Evolutionary conservation across 2,797 vertebrate genomes (phyloP), one percentile per base, ranked within the genome.

Genomic region (Numenius phaeopus): DNA sequence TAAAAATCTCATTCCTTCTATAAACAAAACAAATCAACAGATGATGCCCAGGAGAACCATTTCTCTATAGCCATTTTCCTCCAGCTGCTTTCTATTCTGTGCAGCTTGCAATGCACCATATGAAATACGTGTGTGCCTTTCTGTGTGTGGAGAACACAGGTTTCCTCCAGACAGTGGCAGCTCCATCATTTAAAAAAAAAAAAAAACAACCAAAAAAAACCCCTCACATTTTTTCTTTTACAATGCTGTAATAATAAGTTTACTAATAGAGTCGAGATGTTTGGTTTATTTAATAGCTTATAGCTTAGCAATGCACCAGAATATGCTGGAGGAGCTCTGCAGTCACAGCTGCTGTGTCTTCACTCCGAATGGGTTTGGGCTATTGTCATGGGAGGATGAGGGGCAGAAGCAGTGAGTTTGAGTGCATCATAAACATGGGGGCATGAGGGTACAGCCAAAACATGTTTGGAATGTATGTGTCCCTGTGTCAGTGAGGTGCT

Each of bases 21-120:
- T 90, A 96, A 98, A 96, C 94, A 97, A 98, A 98, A 94, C 90
- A 95, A 97, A 94, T 87, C 95, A 93, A 96, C 86, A 65, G 73
- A 93, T 91, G 96, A 97, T 96, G 94, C 97, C 96, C 97, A 90
- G 78, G 97, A 96, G 97, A 97, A 94, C 95, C 86, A 95, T 97
- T 97, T 95, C 95, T 97, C 95, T 96, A 90, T 84, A 97, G 95
- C 95, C 95, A 91, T 97, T 96, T 97, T 93, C 93, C 70, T 98
- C 93, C 96, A 97, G 95, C 97, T 97, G 96, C 92, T 97, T 96
- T 97, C 94, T 96, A 90, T 96, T 98, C 95, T 4, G 40, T 86
- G 87, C 92, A 91, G 95, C 91, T 96, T 94, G 86, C 94, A 96
- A 82, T 90, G 85, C 87, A 84, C 92, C 82, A 34, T 90, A 72